Percentiles rank a stretch among this genome's conserved stretches.
These are phyloP conservation scores for Camponotus pennsylvanicus DNA, from an alignment of 1,140 invertebrate genomes.

Conservation along the genomic window DNA sequence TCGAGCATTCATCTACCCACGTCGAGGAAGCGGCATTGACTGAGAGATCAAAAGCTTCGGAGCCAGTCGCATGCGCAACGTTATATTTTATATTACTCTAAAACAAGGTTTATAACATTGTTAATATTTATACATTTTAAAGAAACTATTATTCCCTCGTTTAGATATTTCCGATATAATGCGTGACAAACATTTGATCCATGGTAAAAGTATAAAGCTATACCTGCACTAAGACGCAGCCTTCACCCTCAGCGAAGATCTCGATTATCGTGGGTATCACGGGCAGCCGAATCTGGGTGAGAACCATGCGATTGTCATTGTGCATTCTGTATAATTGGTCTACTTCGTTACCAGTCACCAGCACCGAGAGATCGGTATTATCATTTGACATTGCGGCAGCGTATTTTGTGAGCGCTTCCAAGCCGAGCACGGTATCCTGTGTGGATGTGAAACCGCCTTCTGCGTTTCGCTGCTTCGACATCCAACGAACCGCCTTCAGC, in stretches of 20 bases:
- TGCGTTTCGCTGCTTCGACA: constrained; percentile 91
- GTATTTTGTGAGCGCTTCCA: constrained; percentile 89
- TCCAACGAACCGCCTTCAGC: constrained; percentile 89
- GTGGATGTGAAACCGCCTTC: constrained; percentile 92
- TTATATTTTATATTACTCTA: constrained; percentile 87
- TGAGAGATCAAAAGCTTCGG: constrained; percentile 84
- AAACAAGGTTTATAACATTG: neutral
- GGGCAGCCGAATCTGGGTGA: constrained; percentile 82
- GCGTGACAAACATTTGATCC: neutral
- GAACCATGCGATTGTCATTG: constrained; percentile 84
- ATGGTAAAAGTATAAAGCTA: neutral
- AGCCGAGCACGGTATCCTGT: constrained; percentile 90
- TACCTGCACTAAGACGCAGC: constrained; percentile 88
- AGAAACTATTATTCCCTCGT: neutral
- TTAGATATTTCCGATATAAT: neutral
- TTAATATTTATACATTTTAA: neutral
- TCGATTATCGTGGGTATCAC: constrained; percentile 85
- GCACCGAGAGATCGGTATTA: constrained; percentile 82
- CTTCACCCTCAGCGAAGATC: constrained; percentile 86
- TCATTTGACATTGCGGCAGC: constrained; percentile 82
- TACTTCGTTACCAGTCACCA: constrained; percentile 80
- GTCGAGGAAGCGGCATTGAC: constrained; percentile 76
- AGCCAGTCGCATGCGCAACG: constrained; percentile 81
- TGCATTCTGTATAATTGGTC: constrained; percentile 81
- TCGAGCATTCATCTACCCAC: constrained; percentile 81